Evolutionary conservation across 2,113 vertebrate species (phyloP).

Genomic region (Ciconia boyciana): DNA sequence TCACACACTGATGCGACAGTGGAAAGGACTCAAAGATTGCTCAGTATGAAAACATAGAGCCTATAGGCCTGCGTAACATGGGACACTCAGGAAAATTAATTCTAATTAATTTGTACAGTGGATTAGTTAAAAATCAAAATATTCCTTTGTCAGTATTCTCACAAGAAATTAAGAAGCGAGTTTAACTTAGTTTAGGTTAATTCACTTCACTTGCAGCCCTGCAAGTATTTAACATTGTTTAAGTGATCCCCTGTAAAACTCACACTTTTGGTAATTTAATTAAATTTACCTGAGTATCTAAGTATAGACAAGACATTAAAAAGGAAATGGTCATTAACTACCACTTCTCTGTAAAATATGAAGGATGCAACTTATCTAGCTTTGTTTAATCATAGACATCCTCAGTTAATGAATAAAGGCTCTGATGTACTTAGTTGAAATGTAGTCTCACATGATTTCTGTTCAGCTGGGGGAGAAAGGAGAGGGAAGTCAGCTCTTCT

Average conservation of each 20-base stretch:
- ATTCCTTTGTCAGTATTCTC: not conserved
- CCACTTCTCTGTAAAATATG: not conserved
- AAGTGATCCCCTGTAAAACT: slow-evolving; percentile 28
- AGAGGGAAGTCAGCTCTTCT: not conserved
- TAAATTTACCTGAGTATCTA: slow-evolving; percentile 56
- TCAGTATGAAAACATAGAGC: not conserved
- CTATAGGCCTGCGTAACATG: not conserved
- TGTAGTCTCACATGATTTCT: not conserved
- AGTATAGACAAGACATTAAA: slow-evolving; percentile 10
- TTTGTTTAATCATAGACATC: not conserved
- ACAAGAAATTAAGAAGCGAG: not conserved
- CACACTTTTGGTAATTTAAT: slow-evolving; percentile 40
- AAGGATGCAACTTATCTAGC: not conserved
- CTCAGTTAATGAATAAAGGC: not conserved
- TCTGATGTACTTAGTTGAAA: slow-evolving; percentile 8
- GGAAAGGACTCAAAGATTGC: not conserved
- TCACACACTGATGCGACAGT: not conserved
- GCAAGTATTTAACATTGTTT: not conserved
- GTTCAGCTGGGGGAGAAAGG: not conserved
- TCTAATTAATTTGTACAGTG: not conserved
- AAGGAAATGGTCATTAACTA: not conserved
- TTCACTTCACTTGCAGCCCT: not conserved
- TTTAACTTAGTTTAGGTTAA: slow-evolving; percentile 32
- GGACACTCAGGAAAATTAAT: slow-evolving; percentile 30
- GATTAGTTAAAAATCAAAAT: slow-evolving; percentile 33